phyloP scores from a whole-genome alignment of 2,888 invertebrate genomes.

The Ptychoptera contaminata region DNA sequence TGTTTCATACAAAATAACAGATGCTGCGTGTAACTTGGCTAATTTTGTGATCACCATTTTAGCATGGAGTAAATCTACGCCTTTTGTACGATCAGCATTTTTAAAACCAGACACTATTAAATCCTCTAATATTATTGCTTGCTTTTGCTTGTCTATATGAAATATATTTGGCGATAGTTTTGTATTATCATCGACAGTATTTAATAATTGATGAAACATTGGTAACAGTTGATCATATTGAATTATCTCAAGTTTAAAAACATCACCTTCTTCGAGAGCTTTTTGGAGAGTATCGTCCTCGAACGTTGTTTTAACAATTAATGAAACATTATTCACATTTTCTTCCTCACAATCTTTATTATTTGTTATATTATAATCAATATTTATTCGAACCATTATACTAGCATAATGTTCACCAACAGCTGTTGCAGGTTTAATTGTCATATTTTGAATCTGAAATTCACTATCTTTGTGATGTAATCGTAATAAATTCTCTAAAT shows the following conservation, averaged over 20 bases:
- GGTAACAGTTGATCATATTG: not conserved
- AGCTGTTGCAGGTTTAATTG: too few relatives aligned
- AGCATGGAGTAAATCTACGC: not conserved
- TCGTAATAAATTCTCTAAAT: too few relatives aligned
- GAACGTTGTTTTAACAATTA: not conserved
- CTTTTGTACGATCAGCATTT: not conserved
- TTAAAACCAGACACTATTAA: not conserved
- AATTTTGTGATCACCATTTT: not conserved
- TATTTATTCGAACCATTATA: too few relatives aligned
- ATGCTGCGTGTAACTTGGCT: not conserved
- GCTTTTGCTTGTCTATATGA: not conserved
- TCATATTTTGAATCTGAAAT: not conserved
- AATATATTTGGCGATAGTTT: not conserved
- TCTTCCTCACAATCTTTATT: too few relatives aligned
- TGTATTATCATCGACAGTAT: not conserved
- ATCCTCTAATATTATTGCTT: not conserved
- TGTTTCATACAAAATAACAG: not conserved
- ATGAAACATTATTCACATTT: not conserved
- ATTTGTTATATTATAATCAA: not conserved
- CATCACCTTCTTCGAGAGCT: not conserved
- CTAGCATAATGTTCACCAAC: too few relatives aligned
- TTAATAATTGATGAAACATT: not conserved
- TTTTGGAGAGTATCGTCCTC: not conserved
- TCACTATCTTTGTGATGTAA: constrained; percentile 8
- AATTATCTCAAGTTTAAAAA: not conserved